Evolutionary conservation across 2,113 vertebrate genomes (phyloP).

Genomic region (Melanostigma gelatinosum): DNA sequence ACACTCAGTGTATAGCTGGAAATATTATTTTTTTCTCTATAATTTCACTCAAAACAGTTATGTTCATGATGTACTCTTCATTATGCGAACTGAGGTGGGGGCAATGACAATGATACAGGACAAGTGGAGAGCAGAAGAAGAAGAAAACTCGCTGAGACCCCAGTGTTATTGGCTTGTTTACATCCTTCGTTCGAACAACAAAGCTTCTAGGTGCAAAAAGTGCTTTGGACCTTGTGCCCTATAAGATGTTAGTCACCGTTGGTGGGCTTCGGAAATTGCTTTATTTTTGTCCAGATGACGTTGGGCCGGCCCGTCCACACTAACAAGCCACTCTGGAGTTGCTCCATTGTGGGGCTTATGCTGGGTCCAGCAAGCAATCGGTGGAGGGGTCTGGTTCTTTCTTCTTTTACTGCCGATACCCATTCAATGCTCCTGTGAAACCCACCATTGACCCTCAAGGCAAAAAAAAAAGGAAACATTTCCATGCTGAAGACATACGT

Average conservation of each 20-base stretch:
- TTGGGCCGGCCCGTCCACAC: conserved; percentile 46
- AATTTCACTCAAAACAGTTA: background rate
- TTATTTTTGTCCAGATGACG: conserved; percentile 66
- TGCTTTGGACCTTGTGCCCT: conserved; percentile 47
- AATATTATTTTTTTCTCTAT: background rate
- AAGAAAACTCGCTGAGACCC: background rate
- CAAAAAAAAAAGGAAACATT: conserved; percentile 49
- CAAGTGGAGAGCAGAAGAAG: background rate
- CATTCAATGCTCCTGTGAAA: conserved; percentile 36
- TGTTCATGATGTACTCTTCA: conserved; percentile 4
- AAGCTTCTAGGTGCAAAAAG: conserved; percentile 52
- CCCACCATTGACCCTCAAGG: conserved; percentile 36
- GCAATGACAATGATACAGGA: conserved; percentile 27
- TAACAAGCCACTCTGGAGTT: conserved; percentile 75
- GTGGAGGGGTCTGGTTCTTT: conserved; percentile 26
- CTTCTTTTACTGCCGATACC: conserved; percentile 42
- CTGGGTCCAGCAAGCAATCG: conserved; percentile 68
- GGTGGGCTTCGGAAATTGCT: conserved; percentile 70
- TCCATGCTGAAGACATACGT: conserved; percentile 45
- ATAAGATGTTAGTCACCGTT: conserved; percentile 77
- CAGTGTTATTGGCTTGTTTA: conserved; percentile 58
- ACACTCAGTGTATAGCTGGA: background rate
- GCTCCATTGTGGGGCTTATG: conserved; percentile 61
- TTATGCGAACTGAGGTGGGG: conserved; percentile 17
- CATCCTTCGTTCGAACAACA: conserved; percentile 69